phyloP scores from a whole-genome alignment of 2,797 vertebrate species.

The Hylomyscus alleni region DNA sequence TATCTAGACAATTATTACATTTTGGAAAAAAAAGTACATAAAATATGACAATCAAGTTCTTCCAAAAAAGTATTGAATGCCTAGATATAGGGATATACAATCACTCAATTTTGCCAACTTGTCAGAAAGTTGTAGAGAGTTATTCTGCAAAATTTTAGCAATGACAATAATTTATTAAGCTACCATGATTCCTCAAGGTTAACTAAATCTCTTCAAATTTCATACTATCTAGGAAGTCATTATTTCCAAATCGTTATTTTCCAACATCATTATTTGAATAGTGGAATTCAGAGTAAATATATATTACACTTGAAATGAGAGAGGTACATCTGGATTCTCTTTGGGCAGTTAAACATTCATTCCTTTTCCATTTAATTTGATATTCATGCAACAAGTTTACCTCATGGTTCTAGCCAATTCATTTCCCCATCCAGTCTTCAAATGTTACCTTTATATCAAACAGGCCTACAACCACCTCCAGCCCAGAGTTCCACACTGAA shows the following conservation, averaged over 20 bases:
- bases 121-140: not conserved
- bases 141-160: not conserved
- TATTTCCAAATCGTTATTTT: not conserved
- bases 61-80: too few relatives aligned
- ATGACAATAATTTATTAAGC: not conserved
- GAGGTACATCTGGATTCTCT: not conserved
- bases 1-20: not conserved
- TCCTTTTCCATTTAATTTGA: not conserved
- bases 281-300: not conserved
- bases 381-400: not conserved
- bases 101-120: not conserved
- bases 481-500: too few relatives aligned
- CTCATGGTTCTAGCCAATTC: not conserved
- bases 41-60: not conserved
- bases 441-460: too few relatives aligned
- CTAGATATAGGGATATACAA: not conserved
- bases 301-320: not conserved
- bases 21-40: not conserved
- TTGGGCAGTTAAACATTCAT: too few relatives aligned
- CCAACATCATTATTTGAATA: not conserved
- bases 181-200: not conserved
- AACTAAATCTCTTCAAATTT: not conserved
- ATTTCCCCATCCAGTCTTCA: not conserved
- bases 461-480: not conserved
- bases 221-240: not conserved